Evolutionary conservation across 2,113 vertebrate species (phyloP).

Genomic region (Eubucco bourcierii): DNA sequence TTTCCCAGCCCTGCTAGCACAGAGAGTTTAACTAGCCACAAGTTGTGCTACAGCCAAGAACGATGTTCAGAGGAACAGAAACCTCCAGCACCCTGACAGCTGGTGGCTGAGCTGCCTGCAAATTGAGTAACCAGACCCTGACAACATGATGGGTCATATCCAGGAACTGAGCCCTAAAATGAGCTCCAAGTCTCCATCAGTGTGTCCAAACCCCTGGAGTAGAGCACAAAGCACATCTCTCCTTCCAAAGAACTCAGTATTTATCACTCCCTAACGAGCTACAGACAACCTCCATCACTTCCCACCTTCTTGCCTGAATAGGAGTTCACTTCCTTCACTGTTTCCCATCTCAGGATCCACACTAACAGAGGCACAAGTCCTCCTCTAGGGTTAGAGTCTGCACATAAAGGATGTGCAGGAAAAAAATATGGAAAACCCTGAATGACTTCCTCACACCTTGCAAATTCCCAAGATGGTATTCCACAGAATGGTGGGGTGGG

Average conservation of each 20-base stretch:
- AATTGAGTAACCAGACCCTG: neutral
- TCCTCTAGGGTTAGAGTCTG: neutral
- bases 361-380: neutral
- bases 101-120: conserved; percentile 40
- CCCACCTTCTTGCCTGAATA: neutral
- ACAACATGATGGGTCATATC: conserved; percentile 34
- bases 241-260: neutral
- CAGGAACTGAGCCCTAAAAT: conserved; percentile 12
- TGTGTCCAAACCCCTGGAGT: neutral
- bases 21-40: conserved; percentile 16
- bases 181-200: neutral
- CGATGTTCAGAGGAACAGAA: conserved; percentile 29
- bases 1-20: neutral
- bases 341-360: neutral
- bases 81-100: conserved; percentile 4
- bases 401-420: neutral
- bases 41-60: neutral
- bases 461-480: neutral
- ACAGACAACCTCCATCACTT: neutral
- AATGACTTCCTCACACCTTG: neutral
- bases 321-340: neutral
- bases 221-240: neutral
- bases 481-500: too few species aligned
- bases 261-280: neutral
- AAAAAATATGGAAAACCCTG: neutral